Conservation (phyloP, 2,797 vertebrate species). For the Muraenolepis orangiensis region DNA sequence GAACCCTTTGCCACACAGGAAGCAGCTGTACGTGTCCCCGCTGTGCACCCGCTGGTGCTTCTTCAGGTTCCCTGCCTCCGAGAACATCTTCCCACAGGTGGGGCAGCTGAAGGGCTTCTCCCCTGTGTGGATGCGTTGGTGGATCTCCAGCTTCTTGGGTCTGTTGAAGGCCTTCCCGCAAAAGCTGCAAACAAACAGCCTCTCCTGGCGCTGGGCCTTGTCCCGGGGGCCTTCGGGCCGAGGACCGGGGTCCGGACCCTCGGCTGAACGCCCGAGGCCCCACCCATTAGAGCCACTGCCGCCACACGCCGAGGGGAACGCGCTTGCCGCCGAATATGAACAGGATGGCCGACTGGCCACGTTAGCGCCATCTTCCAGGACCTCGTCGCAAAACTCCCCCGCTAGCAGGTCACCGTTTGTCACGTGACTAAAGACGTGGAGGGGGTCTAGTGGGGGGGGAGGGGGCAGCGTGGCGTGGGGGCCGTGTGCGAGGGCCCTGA, state of each 20-base stretch:
- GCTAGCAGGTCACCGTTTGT: conserved; percentile 43
- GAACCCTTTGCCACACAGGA: conserved; percentile 75
- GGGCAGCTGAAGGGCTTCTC: conserved; percentile 79
- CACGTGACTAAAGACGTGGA: conserved; percentile 46
- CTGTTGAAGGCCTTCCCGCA: conserved; percentile 86
- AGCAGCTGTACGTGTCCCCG: conserved; percentile 76
- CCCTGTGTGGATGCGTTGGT: conserved; percentile 79
- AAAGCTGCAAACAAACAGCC: conserved; percentile 79
- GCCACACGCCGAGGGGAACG: conserved; percentile 52
- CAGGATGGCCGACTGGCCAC: conserved; percentile 43
- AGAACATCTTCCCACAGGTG: conserved; percentile 79
- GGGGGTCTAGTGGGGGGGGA: conserved; percentile 27
- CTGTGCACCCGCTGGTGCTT: conserved; percentile 81
- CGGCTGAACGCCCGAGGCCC: conserved; percentile 10
- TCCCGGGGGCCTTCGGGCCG: conserved; percentile 46
- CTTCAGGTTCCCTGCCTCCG: conserved; percentile 76
- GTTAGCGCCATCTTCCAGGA: not conserved
- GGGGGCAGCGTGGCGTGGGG: conserved; percentile 30
- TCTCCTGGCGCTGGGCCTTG: conserved; percentile 65
- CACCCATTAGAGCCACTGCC: conserved; percentile 43
- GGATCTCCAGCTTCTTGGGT: conserved; percentile 83
- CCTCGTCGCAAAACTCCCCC: conserved; percentile 50
- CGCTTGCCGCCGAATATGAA: conserved; percentile 46
- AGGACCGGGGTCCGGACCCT: conserved; percentile 7
- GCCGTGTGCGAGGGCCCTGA: conserved; percentile 43